Base-by-base conservation (phyloP, 1,140 invertebrate species). In the Drosophila sp. region DNA sequence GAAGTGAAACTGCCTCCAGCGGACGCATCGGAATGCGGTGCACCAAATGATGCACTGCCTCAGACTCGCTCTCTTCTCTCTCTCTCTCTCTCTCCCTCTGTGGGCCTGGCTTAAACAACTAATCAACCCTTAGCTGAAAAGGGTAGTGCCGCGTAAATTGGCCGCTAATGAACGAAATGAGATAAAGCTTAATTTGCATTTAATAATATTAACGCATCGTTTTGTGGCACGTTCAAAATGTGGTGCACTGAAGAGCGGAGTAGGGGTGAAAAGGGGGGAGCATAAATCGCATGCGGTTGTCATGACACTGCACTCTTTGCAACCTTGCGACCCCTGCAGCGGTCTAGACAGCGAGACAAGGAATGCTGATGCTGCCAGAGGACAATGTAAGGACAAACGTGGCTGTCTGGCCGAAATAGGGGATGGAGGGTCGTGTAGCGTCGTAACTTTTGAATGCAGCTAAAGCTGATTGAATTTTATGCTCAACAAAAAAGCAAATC, bases 101-200 rank as follows among this genome's bases (percentile, higher is more conserved):
- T 21, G 1, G 9, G 36, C n/a, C 36, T 13, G 50, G 50, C 48
- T 34, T 51, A 25, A 16, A 48, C 13, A 27, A 34, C 61, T 64
- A 64, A 64, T 51, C 36, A 50, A 53, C 14, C 25, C 32, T 18
- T 56, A 25, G 53, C 8, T 36, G 27, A n/a, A 11, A 16, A 21
- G 21, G 4, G 21, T 21, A 21, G 29, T 16, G 4, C 2, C 18
- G 11, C 72, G 78, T 66, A 80, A 83, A 83, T 89, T 89, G 78
- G 76, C 76, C 73, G 76, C 83, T 89, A 89, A 89, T 89, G 83
- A 89, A 89, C 76, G 70, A 89, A 89, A 89, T 78, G 72, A 86
- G 80, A 89, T 89, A 89, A 89, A 89, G 83, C 83, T 89, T 83
- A 89, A 89, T 89, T 89, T 89, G 83, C 83, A 89, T 89, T 89